A percentile compares a stretch with the other conserved stretches of the same genome.
Conservation (phyloP, 2,888 invertebrate genomes). For the Athrips mouffetella region DNA sequence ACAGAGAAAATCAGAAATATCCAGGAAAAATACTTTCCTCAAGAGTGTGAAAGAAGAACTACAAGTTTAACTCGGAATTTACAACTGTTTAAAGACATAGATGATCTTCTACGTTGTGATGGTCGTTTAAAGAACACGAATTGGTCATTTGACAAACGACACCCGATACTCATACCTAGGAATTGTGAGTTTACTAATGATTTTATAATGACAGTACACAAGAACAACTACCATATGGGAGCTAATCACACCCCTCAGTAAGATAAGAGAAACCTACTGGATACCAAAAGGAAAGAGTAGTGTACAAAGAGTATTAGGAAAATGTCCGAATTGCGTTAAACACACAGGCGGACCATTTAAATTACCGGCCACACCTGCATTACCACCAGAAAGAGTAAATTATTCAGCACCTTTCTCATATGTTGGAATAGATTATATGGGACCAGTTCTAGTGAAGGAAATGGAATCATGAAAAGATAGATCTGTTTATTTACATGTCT, state of each 20-base stretch:
- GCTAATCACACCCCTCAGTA: conserved; percentile 20
- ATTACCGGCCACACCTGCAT: conserved; percentile 24
- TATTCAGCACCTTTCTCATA: conserved; percentile 22
- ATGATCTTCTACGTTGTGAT: conserved; percentile 21
- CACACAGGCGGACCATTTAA: conserved; percentile 29
- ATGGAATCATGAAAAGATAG: conserved; percentile 21
- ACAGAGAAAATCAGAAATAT: conserved; percentile 11
- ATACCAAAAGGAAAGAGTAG: conserved; percentile 22
- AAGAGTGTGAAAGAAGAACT: conserved; percentile 15
- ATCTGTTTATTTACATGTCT: conserved; percentile 25
- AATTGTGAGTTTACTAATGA: conserved; percentile 16
- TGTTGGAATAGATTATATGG: conserved; percentile 24
- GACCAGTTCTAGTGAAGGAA: conserved; percentile 17
- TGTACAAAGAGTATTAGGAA: conserved; percentile 20
- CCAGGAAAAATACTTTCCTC: conserved; percentile 13
- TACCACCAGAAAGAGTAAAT: conserved; percentile 28
- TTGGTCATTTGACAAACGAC: conserved; percentile 15
- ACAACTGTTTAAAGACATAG: conserved; percentile 18
- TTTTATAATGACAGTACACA: conserved; percentile 18
- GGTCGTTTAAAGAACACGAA: conserved; percentile 17
- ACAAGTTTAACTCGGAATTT: conserved; percentile 20
- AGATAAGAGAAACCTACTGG: conserved; percentile 22
- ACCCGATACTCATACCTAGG: conserved; percentile 20
- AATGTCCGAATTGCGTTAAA: conserved; percentile 24
- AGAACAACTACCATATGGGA: conserved; percentile 24